Evolutionary conservation across 2,113 vertebrate genomes (phyloP).

Genomic region (Cathartes aura): DNA sequence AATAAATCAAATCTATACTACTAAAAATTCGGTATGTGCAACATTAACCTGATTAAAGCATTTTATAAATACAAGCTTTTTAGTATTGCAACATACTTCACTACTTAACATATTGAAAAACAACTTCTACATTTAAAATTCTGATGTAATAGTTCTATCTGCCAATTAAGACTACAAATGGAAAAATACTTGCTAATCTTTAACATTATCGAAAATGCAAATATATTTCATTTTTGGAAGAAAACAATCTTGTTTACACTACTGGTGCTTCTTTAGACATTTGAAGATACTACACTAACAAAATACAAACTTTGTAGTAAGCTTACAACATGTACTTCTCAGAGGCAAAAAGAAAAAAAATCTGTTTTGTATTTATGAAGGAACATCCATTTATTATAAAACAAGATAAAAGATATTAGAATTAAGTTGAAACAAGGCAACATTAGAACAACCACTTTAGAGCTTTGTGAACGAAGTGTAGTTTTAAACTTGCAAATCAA

Average conservation of each 20-base stretch:
- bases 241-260: slow-evolving; percentile 64
- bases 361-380: slow-evolving; percentile 47
- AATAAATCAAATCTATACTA: slow-evolving; percentile 68
- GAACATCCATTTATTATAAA: slow-evolving; percentile 81
- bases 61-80: slow-evolving; percentile 78
- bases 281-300: slow-evolving; percentile 64
- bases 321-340: slow-evolving; percentile 70
- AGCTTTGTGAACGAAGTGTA: slow-evolving; percentile 67
- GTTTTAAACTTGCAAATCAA: slow-evolving; percentile 72
- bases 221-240: slow-evolving; percentile 73
- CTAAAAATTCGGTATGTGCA: slow-evolving; percentile 71
- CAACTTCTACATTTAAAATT: slow-evolving; percentile 72
- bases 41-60: slow-evolving; percentile 73
- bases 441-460: slow-evolving; percentile 75
- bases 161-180: slow-evolving; percentile 71
- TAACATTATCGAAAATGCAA: slow-evolving; percentile 72
- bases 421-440: slow-evolving; percentile 79
- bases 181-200: slow-evolving; percentile 79
- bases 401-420: slow-evolving; percentile 69
- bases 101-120: slow-evolving; percentile 70
- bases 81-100: slow-evolving; percentile 74
- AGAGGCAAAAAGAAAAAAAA: slow-evolving; percentile 68
- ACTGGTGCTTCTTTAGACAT: slow-evolving; percentile 50
- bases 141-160: slow-evolving; percentile 67
- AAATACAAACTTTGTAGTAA: slow-evolving; percentile 73